Base-by-base conservation (phyloP, 2,113 vertebrate species). In the Callaeas wilsoni region DNA sequence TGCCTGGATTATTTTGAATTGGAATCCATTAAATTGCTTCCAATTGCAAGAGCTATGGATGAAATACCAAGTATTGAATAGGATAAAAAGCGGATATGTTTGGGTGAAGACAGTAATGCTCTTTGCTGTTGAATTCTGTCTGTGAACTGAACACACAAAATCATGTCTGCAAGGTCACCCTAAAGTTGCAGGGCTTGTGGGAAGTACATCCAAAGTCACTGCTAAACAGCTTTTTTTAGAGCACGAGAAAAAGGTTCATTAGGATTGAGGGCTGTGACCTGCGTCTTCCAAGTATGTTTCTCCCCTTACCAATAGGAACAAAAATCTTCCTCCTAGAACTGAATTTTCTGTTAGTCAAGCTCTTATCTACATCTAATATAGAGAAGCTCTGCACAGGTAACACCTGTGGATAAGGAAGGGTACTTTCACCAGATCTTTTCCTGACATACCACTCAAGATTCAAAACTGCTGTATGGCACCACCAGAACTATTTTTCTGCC, bases 241-340 rank as follows among this genome's bases (percentile, higher is more conserved):
- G 26, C 27, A 59, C 29, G 10, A 64, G 11, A 39, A 57, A 39
- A 53, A 16, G 1, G 4, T 23, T 60, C 0, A 8, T 1, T 16
- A 26, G 39, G 60, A 68, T 13, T 12, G 17, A 84, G 25, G 26
- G n/a, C 33, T 91, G 22, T 20, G 13, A 68, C n/a, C 17, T 62
- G 5, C 30, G 77, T 62, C 56, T 89, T 74, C 22, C 57, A 79
- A 16, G 42, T 16, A 44, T 19, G 18, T 14, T 69, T 87, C 25
- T 84, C 50, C 21, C 17, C 17, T 77, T 78, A 60, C 1, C 3
- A 20, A 59, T 0, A 30, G 7, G 4, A 4, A 26, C 11, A 23
- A 44, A 50, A 56, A 16, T 16, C 16, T 35, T 87, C 21, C 16
- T 53, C 9, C 9, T 9, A n/a, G 12, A 74, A 65, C 5, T 35